These are phyloP conservation scores for Oreohelix idahoensis DNA, from an alignment of 1,140 invertebrate species.

Conservation along the genomic window DNA sequence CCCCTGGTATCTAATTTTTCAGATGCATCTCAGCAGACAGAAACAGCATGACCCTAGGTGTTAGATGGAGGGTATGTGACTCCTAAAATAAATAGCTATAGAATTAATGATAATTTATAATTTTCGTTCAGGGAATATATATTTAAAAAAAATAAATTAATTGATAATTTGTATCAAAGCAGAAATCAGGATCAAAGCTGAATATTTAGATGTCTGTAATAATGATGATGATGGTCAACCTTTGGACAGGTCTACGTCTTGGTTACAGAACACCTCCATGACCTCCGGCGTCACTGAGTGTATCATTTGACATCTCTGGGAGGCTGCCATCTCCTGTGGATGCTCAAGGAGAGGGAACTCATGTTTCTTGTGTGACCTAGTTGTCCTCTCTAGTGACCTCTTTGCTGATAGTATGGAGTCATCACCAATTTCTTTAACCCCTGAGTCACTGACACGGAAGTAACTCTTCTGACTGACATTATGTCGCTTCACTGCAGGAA, in stretches of 20 bases:
- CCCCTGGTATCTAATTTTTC: too few species aligned
- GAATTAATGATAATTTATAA: not conserved
- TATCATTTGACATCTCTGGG: conserved; percentile 6
- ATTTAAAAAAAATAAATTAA: not conserved
- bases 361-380: not conserved
- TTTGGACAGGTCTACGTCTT: not conserved
- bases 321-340: not conserved
- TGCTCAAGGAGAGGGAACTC: conserved; percentile 1
- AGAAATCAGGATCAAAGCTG: too few species aligned
- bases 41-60: too few species aligned
- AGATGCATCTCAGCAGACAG: too few species aligned
- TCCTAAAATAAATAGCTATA: not conserved
- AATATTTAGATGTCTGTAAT: too few species aligned
- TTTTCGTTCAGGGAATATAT: not conserved
- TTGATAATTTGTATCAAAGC: too few species aligned
- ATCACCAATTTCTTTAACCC: not conserved
- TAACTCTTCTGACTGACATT: conserved; percentile 11
- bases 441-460: not conserved
- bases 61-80: too few species aligned
- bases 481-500: not conserved
- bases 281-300: conserved; percentile 3
- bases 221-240: not conserved
- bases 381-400: not conserved
- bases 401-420: not conserved
- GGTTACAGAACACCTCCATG: not conserved